Evolutionary conservation across 2,888 invertebrate species (phyloP).

Genomic region (Chrysolina americana): DNA sequence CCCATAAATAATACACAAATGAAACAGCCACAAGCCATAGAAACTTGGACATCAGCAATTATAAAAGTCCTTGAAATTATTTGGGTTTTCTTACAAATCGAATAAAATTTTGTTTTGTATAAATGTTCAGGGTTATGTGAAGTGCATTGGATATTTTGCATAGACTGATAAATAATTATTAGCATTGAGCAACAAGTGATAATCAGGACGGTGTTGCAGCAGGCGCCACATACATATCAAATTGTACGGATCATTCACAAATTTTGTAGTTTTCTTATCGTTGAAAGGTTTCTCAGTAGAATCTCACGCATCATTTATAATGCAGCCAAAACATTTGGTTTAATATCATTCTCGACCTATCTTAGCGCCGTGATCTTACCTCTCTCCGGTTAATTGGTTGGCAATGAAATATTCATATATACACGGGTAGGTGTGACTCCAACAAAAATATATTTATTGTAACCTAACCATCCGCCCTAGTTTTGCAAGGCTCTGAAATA

Average conservation of each 20-base stretch:
- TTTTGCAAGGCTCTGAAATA: too few species aligned
- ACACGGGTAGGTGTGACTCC: too few species aligned
- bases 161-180: background rate
- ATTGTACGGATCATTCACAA: background rate
- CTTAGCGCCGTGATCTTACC: too few species aligned
- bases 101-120: background rate
- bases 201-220: background rate
- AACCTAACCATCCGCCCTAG: too few species aligned
- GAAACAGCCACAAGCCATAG: too few species aligned
- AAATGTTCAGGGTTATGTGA: background rate
- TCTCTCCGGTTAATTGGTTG: too few species aligned
- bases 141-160: slow-evolving; percentile 5
- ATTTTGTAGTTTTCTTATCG: background rate
- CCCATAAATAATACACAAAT: too few species aligned
- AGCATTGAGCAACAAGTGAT: background rate
- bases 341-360: background rate
- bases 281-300: background rate
- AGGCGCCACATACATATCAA: slow-evolving; percentile 7
- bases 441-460: too few species aligned
- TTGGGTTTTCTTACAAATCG: background rate
- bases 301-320: background rate
- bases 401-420: too few species aligned
- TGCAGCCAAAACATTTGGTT: background rate
- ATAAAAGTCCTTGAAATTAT: too few species aligned
- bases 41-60: too few species aligned